These are phyloP conservation scores for Trisateles emortualis DNA, from an alignment of 2,888 invertebrate genomes.

Conservation along the genomic window DNA sequence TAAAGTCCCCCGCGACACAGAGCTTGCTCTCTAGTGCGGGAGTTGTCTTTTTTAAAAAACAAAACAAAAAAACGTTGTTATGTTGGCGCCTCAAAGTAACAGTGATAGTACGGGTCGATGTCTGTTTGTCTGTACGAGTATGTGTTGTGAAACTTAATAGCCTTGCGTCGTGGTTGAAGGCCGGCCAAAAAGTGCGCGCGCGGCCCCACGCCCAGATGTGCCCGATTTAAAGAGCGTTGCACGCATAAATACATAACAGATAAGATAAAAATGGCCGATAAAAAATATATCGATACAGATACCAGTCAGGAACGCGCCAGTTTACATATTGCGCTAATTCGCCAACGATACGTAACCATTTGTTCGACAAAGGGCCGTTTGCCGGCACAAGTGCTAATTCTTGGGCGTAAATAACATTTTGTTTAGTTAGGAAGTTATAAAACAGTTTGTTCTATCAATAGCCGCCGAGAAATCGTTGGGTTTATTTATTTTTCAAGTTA, in stretches of 20 bases:
- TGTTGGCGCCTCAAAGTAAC: slow-evolving; percentile 56
- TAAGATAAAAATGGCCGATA: slow-evolving; percentile 56
- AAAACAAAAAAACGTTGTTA: slow-evolving; percentile 13
- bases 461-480: slow-evolving; percentile 53
- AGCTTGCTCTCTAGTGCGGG: too few species aligned
- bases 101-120: slow-evolving; percentile 57
- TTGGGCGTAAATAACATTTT: slow-evolving; percentile 51
- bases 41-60: too few species aligned
- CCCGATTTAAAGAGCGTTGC: slow-evolving; percentile 65
- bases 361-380: slow-evolving; percentile 42
- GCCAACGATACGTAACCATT: slow-evolving; percentile 35
- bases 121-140: slow-evolving; percentile 65
- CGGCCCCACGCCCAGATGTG: slow-evolving; percentile 65
- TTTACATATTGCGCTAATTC: slow-evolving; percentile 45
- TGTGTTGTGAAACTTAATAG: slow-evolving; percentile 77
- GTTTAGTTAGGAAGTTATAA: slow-evolving; percentile 79
- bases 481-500: slow-evolving; percentile 80
- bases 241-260: slow-evolving; percentile 64
- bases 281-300: slow-evolving; percentile 39
- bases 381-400: slow-evolving; percentile 48
- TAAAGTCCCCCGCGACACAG: too few species aligned
- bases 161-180: slow-evolving; percentile 81
- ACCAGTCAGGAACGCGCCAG: slow-evolving; percentile 31
- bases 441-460: slow-evolving; percentile 78
- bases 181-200: slow-evolving; percentile 70